Evolutionary conservation across 2,888 invertebrate genomes (phyloP), one percentile per base, ranked within the genome.

Genomic region (Podabrus alpinus): DNA sequence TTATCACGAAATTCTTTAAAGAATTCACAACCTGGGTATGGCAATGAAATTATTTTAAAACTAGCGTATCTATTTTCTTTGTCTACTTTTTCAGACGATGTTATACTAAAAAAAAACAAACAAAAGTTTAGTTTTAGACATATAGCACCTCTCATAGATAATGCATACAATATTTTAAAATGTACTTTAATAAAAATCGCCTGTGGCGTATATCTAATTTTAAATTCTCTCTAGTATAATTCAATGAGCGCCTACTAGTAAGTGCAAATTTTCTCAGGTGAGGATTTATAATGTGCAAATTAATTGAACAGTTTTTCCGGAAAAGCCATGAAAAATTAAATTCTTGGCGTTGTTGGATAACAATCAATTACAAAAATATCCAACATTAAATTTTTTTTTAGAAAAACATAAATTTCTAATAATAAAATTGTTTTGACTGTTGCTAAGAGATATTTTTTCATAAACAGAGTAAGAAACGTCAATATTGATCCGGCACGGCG

Each of bases 21-120:
- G 87, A 94, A 94, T 87, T 95, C 95, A 89, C 94, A 95, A 78
- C 95, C 95, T 75, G 95, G 95, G 88, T 94, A 95, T 75, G 95
- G 95, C 83, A 94, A 88, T 80, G 92, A 91, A 77, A 94, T 87
- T 78, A 95, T 89, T 76, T 90, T 91, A 83, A 95, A 95, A 79
- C 93, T 91, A 66, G 90, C 88, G 85, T 95, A 95, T 79, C 94
- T 89, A 82, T 92, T 92, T 83, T 92, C 92, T 82, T 93, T 93
- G 85, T 95, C 94, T 61, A 94, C 94, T 86, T 95, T 95, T 85
- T 95, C 95, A 16, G 94, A 95, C 1, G 95, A 94, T 9, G 94
- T 93, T 9, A 95, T 92, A 85, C 94, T 94, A 71, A 80, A 80
- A 75, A 75, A 72, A 59, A 76, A 59, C 67, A 77, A 69, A 13